Conservation (phyloP, 2,113 vertebrate genomes). For the Sylvietta virens region DNA sequence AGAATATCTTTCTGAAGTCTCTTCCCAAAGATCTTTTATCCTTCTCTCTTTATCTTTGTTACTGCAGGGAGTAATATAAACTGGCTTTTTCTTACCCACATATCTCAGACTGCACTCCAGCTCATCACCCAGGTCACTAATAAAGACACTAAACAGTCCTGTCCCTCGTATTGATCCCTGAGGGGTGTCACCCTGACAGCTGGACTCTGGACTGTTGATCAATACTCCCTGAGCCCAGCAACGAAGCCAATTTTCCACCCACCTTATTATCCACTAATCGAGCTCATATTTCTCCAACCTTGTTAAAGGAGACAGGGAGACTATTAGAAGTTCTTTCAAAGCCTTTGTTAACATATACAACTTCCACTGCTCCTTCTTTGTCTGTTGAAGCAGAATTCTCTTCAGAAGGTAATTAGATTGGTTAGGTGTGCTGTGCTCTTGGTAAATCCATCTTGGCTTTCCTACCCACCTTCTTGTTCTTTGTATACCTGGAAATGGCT, state of each 20-base stretch:
- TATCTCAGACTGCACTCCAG: not conserved
- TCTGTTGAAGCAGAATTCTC: not conserved
- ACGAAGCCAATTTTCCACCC: not conserved
- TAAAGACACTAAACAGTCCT: not conserved
- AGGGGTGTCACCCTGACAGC: not conserved
- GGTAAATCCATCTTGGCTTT: not conserved
- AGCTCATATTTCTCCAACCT: not conserved
- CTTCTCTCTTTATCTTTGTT: not conserved
- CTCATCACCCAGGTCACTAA: not conserved
- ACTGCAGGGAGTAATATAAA: not conserved
- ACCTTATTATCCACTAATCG: not conserved
- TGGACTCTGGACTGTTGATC: not conserved
- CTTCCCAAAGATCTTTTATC: not conserved
- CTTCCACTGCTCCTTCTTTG: not conserved
- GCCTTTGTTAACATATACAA: not conserved
- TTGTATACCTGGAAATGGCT: not conserved
- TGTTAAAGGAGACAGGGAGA: not conserved
- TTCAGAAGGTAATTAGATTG: not conserved
- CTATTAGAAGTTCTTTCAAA: not conserved
- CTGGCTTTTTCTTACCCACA: not conserved
- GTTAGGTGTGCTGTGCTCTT: not conserved
- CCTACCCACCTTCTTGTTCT: not conserved
- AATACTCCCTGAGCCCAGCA: not conserved
- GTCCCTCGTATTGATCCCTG: fast-evolving
- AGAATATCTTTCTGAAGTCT: not conserved